These are phyloP conservation scores for Mirza zaza DNA, from an alignment of 2,113 vertebrate species.

Conservation along the genomic window DNA sequence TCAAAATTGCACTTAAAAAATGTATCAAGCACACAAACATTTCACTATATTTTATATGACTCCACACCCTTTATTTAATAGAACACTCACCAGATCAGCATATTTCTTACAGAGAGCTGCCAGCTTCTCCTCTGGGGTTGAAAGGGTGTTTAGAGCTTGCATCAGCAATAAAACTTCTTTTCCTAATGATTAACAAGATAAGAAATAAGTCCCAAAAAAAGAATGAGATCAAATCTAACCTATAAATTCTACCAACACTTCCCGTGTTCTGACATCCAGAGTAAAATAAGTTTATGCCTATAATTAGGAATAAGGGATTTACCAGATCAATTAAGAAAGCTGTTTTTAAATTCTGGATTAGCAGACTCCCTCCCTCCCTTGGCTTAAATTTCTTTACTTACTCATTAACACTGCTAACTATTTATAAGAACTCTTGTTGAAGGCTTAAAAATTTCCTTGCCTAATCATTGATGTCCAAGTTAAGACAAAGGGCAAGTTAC, in stretches of 20 bases:
- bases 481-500: conserved; percentile 59
- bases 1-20: conserved; percentile 41
- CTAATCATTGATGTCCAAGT: conserved; percentile 38
- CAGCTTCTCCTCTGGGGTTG: conserved; percentile 97
- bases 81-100: conserved; percentile 93
- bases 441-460: conserved; percentile 20
- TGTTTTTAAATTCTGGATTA: conserved; percentile 48
- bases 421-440: conserved; percentile 33
- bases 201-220: conserved; percentile 60
- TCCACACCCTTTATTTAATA: conserved; percentile 31
- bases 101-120: conserved; percentile 99
- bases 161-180: conserved; percentile 98
- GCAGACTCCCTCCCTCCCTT: not conserved
- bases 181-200: conserved; percentile 85
- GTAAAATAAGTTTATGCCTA: conserved; percentile 15
- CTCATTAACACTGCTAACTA: not conserved
- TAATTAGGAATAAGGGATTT: conserved; percentile 42
- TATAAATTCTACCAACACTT: conserved; percentile 17
- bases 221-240: conserved; percentile 26
- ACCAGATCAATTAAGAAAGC: conserved; percentile 34
- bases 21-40: conserved; percentile 1
- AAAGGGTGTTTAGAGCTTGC: conserved; percentile 96
- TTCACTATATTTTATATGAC: not conserved
- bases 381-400: conserved; percentile 23
- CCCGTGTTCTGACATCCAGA: conserved; percentile 38